Percentiles rank a stretch among this genome's conserved stretches.
These are phyloP conservation scores for Microctenopoma stevenorrisi DNA, from an alignment of 2,797 vertebrate genomes.

Conservation along the genomic window DNA sequence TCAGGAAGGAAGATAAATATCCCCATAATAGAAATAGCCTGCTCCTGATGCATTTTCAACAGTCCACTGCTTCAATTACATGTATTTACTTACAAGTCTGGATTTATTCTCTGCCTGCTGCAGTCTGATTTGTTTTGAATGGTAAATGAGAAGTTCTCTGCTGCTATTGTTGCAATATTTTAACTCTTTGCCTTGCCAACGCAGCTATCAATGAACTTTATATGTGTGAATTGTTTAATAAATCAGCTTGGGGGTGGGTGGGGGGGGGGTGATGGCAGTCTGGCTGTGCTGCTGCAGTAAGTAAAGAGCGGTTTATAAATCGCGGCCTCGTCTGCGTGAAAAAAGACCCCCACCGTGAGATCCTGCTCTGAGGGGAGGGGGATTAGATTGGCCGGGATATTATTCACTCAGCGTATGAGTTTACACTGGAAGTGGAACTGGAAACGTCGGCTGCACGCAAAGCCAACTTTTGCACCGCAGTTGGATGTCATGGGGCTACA, in stretches of 20 bases:
- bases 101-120: conserved; percentile 78
- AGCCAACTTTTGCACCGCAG: conserved; percentile 53
- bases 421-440: conserved; percentile 53
- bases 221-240: conserved; percentile 76
- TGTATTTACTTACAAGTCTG: conserved; percentile 83
- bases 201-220: conserved; percentile 65
- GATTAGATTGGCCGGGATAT: conserved; percentile 61
- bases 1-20: conserved; percentile 83
- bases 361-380: conserved; percentile 40
- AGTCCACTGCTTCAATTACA: conserved; percentile 83
- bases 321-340: conserved; percentile 53
- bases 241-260: conserved; percentile 60
- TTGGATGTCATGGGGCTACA: conserved; percentile 65
- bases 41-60: conserved; percentile 82
- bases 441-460: conserved; percentile 64
- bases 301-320: conserved; percentile 67
- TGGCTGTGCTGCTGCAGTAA: conserved; percentile 26
- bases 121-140: conserved; percentile 78
- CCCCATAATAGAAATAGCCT: conserved; percentile 75
- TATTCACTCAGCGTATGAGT: conserved; percentile 55
- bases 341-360: conserved; percentile 61
- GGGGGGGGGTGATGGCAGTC: conserved; percentile 34
- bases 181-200: conserved; percentile 51
- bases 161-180: conserved; percentile 70
- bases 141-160: conserved; percentile 76